Base-by-base conservation (phyloP, 2,797 vertebrate genomes). In the Gallirallus australis region DNA sequence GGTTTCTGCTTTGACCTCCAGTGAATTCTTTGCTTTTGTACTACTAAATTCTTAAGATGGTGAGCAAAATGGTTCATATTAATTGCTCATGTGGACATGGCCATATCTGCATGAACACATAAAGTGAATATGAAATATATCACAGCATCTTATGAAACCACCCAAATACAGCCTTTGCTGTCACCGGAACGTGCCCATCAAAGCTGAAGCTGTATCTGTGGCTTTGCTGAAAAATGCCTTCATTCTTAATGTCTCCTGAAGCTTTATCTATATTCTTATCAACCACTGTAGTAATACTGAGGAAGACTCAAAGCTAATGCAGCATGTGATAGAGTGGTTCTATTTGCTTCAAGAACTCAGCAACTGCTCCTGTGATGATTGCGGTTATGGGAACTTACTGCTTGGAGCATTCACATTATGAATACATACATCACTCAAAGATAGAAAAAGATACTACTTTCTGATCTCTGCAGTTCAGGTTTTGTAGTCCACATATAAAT, bases 271-370 rank as follows among this genome's bases (percentile, higher is more conserved):
- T 94, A 93, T 96, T 94, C 94, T 91, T 95, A 94, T 94, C 93
- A 95, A 96, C 94, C 65, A 75, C 87, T 83, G 91, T 89, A 95
- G 82, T 88, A 95, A 94, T 82, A 90, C 76, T 53, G 91, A 96
- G 87, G 93, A 94, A 94, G 93, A 96, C 93, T 96, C 95, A 95
- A 83, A 96, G 85, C 89, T 94, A 97, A 96, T 97, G 96, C 95
- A 94, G 91, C 94, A 97, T 96, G 94, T 94, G 95, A 97, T 96
- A 97, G 95, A 97, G 94, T 94, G 94, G 93, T 94, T 95, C 93
- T 97, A 27, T 96, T 96, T 96, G 91, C 96, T 97, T 94, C 95
- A 97, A 94, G 91, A 95, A 88, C 89, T 96, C 94, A 78, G 94
- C 85, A 93, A 96, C 93, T 94, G 91, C 91, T 96, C 80, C 93